Percentiles rank a stretch among this genome's conserved stretches.
Conservation (phyloP, 2,888 invertebrate genomes). For the Heliconius erato region DNA sequence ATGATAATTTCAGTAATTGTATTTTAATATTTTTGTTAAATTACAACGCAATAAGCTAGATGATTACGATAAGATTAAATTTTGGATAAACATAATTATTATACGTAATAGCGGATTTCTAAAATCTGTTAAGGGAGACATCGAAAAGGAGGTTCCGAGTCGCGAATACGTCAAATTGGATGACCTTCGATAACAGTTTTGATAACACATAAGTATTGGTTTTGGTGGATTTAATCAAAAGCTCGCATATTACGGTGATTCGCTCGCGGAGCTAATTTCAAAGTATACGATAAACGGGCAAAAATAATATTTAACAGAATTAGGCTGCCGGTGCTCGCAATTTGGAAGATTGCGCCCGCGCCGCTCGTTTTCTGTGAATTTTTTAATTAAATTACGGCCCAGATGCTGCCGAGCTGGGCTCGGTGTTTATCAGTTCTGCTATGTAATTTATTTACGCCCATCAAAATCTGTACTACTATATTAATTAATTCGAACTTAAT, state of each 20-base stretch:
- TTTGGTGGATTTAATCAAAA: conserved; percentile 83
- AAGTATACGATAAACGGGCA: conserved; percentile 82
- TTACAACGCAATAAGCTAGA: not conserved
- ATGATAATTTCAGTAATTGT: not conserved
- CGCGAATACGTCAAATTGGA: conserved; percentile 41
- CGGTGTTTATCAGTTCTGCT: conserved; percentile 37
- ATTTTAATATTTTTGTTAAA: not conserved
- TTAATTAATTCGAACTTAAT: conserved; percentile 19
- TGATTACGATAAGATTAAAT: not conserved
- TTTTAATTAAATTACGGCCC: conserved; percentile 84
- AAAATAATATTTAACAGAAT: conserved; percentile 83
- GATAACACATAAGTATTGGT: conserved; percentile 84
- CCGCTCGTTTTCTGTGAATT: conserved; percentile 82
- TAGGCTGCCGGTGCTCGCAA: conserved; percentile 79
- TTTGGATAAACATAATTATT: conserved; percentile 2
- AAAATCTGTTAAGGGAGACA: conserved; percentile 50
- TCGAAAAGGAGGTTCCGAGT: conserved; percentile 61
- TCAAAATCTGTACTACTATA: conserved; percentile 25
- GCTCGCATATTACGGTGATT: conserved; percentile 78
- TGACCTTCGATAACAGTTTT: conserved; percentile 63
- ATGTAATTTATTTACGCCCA: conserved; percentile 44
- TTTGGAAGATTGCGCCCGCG: conserved; percentile 81
- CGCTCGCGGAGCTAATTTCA: conserved; percentile 77
- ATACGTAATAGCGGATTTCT: conserved; percentile 8
- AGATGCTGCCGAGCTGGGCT: conserved; percentile 64